Evolutionary conservation across 2,113 vertebrate genomes (phyloP).

Genomic region (Pipra filicauda): DNA sequence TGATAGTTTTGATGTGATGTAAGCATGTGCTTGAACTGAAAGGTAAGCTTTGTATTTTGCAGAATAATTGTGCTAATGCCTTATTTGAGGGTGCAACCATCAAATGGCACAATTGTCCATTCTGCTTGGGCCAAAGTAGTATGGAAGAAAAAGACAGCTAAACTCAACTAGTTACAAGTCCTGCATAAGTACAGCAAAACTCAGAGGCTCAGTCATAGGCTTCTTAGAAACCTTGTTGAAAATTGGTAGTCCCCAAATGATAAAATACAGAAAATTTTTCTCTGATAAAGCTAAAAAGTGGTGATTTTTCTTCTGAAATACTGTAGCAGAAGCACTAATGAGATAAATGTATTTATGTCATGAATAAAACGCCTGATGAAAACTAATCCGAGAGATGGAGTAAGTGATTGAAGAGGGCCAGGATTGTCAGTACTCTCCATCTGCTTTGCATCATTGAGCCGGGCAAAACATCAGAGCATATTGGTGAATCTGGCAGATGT

Average conservation of each 20-base stretch:
- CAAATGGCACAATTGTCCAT: not conserved
- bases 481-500: conserved; percentile 63
- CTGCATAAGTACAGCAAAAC: not conserved
- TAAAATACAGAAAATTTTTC: not conserved
- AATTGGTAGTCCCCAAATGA: not conserved
- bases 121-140: not conserved
- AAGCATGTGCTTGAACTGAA: not conserved
- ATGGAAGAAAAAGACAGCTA: not conserved
- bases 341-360: conserved; percentile 54
- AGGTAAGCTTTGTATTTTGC: not conserved
- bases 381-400: not conserved
- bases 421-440: conserved; percentile 48
- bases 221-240: not conserved
- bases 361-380: conserved; percentile 50
- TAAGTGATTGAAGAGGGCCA: conserved; percentile 50
- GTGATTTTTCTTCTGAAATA: not conserved
- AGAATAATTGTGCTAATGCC: not conserved
- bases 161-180: not conserved
- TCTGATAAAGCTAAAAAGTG: not conserved
- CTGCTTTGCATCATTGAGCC: conserved; percentile 60
- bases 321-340: conserved; percentile 1
- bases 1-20: not conserved
- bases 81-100: not conserved
- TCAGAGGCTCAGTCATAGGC: not conserved
- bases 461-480: conserved; percentile 68